Evolutionary conservation across 2,113 vertebrate genomes (phyloP).

Genomic region (Neogale vison): DNA sequence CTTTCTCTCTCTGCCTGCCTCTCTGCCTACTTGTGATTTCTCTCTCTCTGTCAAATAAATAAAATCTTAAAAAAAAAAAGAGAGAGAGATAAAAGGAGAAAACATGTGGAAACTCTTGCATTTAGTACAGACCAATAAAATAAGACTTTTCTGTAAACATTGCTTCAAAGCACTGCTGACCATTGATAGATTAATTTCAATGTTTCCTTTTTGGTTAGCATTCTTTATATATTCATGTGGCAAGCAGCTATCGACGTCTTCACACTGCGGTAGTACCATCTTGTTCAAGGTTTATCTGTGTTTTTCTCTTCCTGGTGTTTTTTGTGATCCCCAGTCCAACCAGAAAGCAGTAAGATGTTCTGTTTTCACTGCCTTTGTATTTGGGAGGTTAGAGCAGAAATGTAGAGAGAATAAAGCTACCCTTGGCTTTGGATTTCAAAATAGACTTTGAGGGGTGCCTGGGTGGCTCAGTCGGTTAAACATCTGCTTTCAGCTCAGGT

Average conservation of each 20-base stretch:
- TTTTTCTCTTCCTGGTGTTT: neutral
- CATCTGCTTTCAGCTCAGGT: too few species aligned
- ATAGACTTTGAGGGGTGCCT: neutral
- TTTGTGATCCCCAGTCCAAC: neutral
- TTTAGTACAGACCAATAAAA: neutral
- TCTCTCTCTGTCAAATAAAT: too few species aligned
- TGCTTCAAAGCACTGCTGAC: neutral
- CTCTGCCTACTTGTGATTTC: too few species aligned
- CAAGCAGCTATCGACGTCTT: neutral
- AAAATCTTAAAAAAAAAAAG: too few species aligned
- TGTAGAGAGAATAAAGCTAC: neutral
- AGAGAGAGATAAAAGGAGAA: neutral
- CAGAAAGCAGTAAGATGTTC: neutral
- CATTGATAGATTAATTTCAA: neutral
- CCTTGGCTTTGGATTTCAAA: neutral
- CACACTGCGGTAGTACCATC: accelerated
- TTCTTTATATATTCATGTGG: neutral
- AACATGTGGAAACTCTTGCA: neutral
- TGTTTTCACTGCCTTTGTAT: neutral
- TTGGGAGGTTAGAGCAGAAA: neutral
- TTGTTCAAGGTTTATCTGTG: neutral
- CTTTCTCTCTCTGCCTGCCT: too few species aligned
- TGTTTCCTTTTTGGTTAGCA: neutral
- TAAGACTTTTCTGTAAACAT: neutral
- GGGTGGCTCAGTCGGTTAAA: neutral